Base-by-base conservation (phyloP, 2,113 vertebrate genomes). In the Notiomystis cincta region DNA sequence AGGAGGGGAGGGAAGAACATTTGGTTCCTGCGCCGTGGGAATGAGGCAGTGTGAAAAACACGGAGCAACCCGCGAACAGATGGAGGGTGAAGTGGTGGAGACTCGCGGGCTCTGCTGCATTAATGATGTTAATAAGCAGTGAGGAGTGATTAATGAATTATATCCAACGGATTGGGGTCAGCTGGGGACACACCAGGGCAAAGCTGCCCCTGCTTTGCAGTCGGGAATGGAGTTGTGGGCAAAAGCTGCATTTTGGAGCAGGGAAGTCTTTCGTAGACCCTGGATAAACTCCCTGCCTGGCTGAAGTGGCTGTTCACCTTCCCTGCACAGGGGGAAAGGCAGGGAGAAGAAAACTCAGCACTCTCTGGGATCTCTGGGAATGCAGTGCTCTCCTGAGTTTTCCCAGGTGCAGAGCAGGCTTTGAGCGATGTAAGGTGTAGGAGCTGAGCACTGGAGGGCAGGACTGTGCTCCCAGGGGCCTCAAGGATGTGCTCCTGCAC, bases 101-200 rank as follows among this genome's bases (percentile, higher is more conserved):
- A 17, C 70, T 45, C 0, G 0, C 13, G 35, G 83, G 89, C 30
- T 66, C 18, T 67, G 47, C 65, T 2, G 28, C 31, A n/a, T 91
- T 91, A 84, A 81, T 33, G 30, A 47, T 73, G 75, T 66, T 84
- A 90, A 82, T 91, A 72, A 94, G 75, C 48, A 65, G 82, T 5
- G 71, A 85, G 70, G 53, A 82, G 69, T 16, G 30, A 66, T 60
- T 75, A 77, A 83, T 58, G 61, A 65, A 40, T 83, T 66, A 4
- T 6, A 38, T 7, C 2, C 22, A 70, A 40, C 0, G 9, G 50
- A 20, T 33, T 28, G 28, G 53, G 83, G 86, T 76, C 89, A 81
- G 40, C 44, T 58, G 53, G 54, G 90, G 82, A 88, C 64, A 94
- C 16, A 19, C 1, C 5, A 33, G 44, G 35, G 54, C 23, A 16